phyloP scores from a whole-genome alignment of 92 coral and sea anemone genomes.

The Siderastrea siderea region DNA sequence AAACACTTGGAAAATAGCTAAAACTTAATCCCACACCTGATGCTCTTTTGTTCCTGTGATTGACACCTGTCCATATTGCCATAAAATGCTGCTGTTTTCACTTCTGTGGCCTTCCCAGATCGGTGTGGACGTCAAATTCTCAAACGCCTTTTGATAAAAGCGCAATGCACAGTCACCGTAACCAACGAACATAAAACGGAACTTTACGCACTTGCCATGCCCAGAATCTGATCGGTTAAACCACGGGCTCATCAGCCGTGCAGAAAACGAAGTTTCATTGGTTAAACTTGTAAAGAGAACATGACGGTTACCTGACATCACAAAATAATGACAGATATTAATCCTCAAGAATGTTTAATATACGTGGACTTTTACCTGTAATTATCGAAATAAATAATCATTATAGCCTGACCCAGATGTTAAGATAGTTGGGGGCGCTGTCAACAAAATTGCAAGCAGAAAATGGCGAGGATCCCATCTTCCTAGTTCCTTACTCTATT shows the following conservation, averaged over 20 bases:
- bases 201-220: conserved; percentile 24
- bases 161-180: neutral
- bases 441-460: no score
- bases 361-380: no score
- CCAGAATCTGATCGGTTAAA: neutral
- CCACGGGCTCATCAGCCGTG: conserved; percentile 1
- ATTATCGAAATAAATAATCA: no score
- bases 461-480: no score
- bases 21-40: neutral
- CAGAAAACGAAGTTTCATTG: neutral
- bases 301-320: no score
- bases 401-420: no score
- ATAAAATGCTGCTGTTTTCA: neutral
- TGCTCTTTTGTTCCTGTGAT: neutral
- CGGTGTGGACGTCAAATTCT: neutral
- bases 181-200: conserved; percentile 14
- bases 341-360: no score
- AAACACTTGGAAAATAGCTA: no score
- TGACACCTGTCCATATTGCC: conserved; percentile 48
- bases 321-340: no score
- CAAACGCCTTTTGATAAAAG: neutral
- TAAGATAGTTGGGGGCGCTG: no score
- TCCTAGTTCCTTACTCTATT: no score
- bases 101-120: neutral
- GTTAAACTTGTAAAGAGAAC: neutral